These are phyloP conservation scores for Boloria selene DNA, from an alignment of 2,888 invertebrate species.

Conservation along the genomic window DNA sequence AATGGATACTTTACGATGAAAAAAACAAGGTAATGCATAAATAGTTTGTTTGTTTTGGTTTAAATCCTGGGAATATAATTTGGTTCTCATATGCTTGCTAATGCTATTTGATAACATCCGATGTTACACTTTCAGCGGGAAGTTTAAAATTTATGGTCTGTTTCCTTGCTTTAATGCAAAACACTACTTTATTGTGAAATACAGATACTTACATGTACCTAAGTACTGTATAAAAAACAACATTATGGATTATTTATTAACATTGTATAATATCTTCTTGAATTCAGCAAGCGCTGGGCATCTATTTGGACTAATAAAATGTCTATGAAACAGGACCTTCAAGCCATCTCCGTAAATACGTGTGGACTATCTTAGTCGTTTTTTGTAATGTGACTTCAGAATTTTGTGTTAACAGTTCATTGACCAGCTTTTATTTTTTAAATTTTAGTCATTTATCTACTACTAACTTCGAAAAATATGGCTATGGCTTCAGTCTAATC, in stretches of 20 bases:
- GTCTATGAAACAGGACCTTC: not conserved
- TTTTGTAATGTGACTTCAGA: no score
- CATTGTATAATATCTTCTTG: no score
- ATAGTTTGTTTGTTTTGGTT: not conserved
- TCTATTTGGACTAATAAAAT: no score
- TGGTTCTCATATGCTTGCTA: not conserved
- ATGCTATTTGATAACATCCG: slow-evolving; percentile 6
- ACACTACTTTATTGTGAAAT: not conserved
- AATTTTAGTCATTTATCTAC: not conserved
- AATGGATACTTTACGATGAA: slow-evolving; percentile 8
- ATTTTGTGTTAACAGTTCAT: no score
- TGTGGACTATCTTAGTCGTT: no score
- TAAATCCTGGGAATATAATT: not conserved
- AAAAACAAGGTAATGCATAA: slow-evolving; percentile 4
- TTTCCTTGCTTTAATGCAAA: not conserved
- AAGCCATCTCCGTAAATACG: no score
- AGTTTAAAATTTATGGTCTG: slow-evolving; percentile 12
- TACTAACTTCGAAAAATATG: not conserved
- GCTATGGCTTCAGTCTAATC: not conserved
- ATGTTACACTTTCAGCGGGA: slow-evolving; percentile 18
- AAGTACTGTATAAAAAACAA: no score
- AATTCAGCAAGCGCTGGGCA: no score
- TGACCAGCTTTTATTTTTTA: no score
- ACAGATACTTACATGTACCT: no score
- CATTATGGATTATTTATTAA: no score